Evolutionary conservation across 2,888 invertebrate species (phyloP).

Genomic region (Pachydiplax longipennis): DNA sequence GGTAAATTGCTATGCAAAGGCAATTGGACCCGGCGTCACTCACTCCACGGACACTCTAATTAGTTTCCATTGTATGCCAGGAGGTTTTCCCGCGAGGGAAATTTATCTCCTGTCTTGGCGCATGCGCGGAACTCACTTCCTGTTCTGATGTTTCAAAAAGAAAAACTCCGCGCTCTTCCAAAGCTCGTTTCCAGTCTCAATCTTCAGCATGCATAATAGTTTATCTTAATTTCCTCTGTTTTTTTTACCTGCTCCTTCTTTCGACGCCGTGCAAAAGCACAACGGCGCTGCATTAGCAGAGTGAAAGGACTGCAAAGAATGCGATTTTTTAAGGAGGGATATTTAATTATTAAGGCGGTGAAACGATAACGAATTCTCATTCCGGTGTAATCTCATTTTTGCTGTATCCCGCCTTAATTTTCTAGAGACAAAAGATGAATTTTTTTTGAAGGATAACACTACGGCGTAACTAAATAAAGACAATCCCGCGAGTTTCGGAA

Average conservation of each 20-base stretch:
- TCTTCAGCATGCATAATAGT: not conserved
- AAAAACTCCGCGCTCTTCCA: not conserved
- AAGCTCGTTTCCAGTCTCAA: not conserved
- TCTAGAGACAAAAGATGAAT: too few species aligned
- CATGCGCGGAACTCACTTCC: not conserved
- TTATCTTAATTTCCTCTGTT: not conserved
- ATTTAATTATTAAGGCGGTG: too few species aligned
- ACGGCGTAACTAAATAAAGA: too few species aligned
- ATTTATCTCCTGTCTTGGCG: not conserved
- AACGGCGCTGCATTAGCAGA: too few species aligned
- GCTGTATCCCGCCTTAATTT: too few species aligned
- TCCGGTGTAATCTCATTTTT: too few species aligned
- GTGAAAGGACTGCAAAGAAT: too few species aligned
- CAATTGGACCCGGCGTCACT: constrained; percentile 35
- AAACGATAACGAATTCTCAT: too few species aligned
- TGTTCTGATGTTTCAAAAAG: not conserved
- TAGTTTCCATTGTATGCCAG: constrained; percentile 17
- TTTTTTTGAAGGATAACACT: too few species aligned
- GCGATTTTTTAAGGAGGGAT: too few species aligned
- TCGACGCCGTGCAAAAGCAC: too few species aligned
- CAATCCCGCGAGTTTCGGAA: too few species aligned
- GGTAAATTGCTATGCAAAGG: constrained; percentile 32
- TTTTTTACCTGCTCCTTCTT: not conserved
- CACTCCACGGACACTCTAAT: constrained; percentile 29
- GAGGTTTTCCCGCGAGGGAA: constrained; percentile 21